Percentiles rank a stretch among this genome's conserved stretches.
These are phyloP conservation scores for Alloscopus bannaensis DNA, from an alignment of 2,888 invertebrate species.

Conservation along the genomic window DNA sequence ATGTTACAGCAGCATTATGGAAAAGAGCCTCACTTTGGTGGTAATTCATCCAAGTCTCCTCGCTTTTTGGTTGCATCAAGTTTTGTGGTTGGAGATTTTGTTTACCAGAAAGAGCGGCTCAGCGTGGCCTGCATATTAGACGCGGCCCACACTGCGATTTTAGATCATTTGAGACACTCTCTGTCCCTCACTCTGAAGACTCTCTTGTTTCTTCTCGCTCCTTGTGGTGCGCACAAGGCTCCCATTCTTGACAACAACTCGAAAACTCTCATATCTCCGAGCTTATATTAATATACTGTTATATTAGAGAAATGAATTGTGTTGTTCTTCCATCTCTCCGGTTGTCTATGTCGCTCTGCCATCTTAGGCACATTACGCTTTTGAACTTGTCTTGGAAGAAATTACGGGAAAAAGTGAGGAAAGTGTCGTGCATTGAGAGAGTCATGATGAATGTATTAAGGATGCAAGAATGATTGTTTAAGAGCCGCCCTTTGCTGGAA, in stretches of 20 bases:
- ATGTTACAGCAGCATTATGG: neutral
- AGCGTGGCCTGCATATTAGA: slow-evolving; percentile 2
- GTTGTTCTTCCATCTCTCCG: slow-evolving; percentile 5
- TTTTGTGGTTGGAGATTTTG: slow-evolving; percentile 3
- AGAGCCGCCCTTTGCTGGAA: slow-evolving; percentile 23
- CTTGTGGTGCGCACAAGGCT: no score
- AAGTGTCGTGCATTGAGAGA: slow-evolving; percentile 29
- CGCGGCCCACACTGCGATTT: slow-evolving; percentile 2
- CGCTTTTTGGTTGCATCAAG: neutral
- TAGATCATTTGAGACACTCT: slow-evolving; percentile 20
- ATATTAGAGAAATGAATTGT: no score
- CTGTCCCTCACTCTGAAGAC: no score
- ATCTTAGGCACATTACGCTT: slow-evolving; percentile 16
- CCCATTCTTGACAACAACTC: no score
- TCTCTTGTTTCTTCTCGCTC: no score
- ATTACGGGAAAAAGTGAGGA: slow-evolving; percentile 25
- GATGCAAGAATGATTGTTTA: slow-evolving; percentile 37
- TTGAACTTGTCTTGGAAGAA: slow-evolving; percentile 15
- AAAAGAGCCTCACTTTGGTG: neutral
- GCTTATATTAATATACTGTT: no score
- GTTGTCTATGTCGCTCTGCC: neutral
- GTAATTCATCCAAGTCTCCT: neutral
- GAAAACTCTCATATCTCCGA: no score
- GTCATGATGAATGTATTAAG: slow-evolving; percentile 54
- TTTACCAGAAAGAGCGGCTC: no score